Percentiles rank a stretch among this genome's conserved stretches.
Conservation (phyloP, 2,888 invertebrate species). For the Lithophane socia region DNA sequence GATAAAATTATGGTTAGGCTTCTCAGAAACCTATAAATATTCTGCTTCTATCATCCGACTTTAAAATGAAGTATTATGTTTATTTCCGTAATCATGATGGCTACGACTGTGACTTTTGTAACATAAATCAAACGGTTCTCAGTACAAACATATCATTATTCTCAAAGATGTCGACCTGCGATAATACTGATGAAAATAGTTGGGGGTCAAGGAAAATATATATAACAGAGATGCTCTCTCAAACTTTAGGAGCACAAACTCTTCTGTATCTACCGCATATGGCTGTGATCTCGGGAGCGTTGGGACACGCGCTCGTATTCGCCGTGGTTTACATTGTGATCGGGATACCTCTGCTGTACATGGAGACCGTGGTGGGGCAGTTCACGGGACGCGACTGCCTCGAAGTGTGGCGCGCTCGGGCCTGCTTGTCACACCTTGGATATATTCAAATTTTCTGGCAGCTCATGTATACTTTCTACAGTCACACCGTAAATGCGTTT, state of each 20-base stretch:
- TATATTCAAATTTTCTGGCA: conserved; percentile 80
- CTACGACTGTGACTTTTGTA: conserved; percentile 21
- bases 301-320: conserved; percentile 73
- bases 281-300: conserved; percentile 73
- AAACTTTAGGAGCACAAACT: conserved; percentile 72
- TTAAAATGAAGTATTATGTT: neutral
- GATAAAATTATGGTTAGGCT: neutral
- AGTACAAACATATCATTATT: neutral
- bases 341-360: conserved; percentile 83
- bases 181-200: conserved; percentile 41
- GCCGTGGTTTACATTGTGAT: conserved; percentile 71
- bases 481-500: conserved; percentile 77
- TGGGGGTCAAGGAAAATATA: conserved; percentile 69
- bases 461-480: conserved; percentile 71
- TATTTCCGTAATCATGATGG: conserved; percentile 32
- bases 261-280: conserved; percentile 71
- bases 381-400: conserved; percentile 83
- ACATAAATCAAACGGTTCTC: neutral
- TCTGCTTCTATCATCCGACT: neutral
- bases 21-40: neutral
- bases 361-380: conserved; percentile 83
- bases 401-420: conserved; percentile 80
- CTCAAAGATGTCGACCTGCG: conserved; percentile 32
- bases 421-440: conserved; percentile 81
- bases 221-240: conserved; percentile 74